Percentiles rank a stretch among this genome's conserved stretches.
These are phyloP conservation scores for Dendropsophus ebraccatus DNA, from an alignment of 2,113 vertebrate genomes.

Conservation along the genomic window DNA sequence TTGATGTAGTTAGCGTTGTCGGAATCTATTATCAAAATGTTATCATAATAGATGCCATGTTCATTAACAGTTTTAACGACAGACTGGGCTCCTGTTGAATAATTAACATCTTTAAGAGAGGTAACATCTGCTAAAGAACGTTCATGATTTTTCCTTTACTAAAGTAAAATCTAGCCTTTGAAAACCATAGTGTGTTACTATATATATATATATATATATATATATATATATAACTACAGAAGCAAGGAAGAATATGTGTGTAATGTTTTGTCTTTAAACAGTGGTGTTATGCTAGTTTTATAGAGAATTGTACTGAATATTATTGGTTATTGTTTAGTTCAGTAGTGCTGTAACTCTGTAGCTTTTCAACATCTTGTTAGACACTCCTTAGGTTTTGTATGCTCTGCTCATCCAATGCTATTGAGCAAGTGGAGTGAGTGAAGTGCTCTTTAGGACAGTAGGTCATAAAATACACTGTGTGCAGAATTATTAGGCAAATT, in stretches of 20 bases:
- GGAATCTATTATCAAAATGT: conserved; percentile 60
- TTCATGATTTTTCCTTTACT: conserved; percentile 21
- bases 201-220: too few relatives aligned
- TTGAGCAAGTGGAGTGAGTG: background rate
- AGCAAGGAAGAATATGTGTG: background rate
- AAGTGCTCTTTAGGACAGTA: background rate
- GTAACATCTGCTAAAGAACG: conserved; percentile 51
- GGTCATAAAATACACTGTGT: background rate
- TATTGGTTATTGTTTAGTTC: background rate
- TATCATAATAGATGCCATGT: conserved; percentile 59
- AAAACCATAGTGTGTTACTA: too few relatives aligned
- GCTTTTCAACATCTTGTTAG: background rate
- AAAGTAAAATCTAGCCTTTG: conserved; percentile 23
- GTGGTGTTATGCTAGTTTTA: background rate
- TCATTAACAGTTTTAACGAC: conserved; percentile 57
- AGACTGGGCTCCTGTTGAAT: conserved; percentile 49
- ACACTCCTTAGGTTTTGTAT: background rate
- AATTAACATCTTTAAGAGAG: conserved; percentile 55
- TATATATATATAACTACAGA: background rate
- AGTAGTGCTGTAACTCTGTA: background rate
- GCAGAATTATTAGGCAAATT: too few relatives aligned
- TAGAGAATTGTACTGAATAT: background rate
- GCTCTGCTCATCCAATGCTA: background rate
- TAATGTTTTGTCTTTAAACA: background rate
- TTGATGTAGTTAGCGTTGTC: conserved; percentile 57